Percentiles rank a stretch among this genome's conserved stretches.
phyloP scores from a whole-genome alignment of 35 echinoderm and acorn worm species.

The Anneissia japonica region DNA sequence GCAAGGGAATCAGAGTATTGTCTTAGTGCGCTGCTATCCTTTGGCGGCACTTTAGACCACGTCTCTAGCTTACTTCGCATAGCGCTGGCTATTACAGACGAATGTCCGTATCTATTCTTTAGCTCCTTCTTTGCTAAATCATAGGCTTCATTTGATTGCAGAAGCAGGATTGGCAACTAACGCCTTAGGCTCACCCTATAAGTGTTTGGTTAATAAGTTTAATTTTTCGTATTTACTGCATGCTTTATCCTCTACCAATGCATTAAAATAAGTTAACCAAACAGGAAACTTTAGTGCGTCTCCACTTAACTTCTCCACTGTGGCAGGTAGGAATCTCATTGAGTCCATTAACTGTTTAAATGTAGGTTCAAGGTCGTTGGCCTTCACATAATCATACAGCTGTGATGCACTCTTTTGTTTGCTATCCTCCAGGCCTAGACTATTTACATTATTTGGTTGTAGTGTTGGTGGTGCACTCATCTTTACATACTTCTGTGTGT shows the following conservation, averaged over 20 bases:
- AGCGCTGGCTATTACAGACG: conserved; percentile 46
- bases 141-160: not conserved
- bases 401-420: too few relatives aligned
- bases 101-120: conserved; percentile 54
- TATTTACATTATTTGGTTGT: too few relatives aligned
- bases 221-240: not conserved
- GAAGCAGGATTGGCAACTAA: not conserved
- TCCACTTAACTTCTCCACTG: not conserved
- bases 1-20: conserved; percentile 48
- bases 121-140: conserved; percentile 27
- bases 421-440: too few relatives aligned
- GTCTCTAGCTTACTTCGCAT: conserved; percentile 47
- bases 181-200: not conserved
- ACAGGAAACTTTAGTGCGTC: not conserved
- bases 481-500: too few relatives aligned
- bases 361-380: too few relatives aligned
- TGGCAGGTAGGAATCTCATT: not conserved
- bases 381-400: too few relatives aligned
- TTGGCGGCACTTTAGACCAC: conserved; percentile 40
- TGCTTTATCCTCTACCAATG: not conserved
- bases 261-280: not conserved
- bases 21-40: conserved; percentile 46
- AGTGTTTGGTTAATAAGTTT: not conserved
- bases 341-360: not conserved
- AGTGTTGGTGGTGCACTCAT: too few relatives aligned